These are phyloP conservation scores for Elachura formosa DNA, from an alignment of 2,113 vertebrate genomes.

Conservation along the genomic window DNA sequence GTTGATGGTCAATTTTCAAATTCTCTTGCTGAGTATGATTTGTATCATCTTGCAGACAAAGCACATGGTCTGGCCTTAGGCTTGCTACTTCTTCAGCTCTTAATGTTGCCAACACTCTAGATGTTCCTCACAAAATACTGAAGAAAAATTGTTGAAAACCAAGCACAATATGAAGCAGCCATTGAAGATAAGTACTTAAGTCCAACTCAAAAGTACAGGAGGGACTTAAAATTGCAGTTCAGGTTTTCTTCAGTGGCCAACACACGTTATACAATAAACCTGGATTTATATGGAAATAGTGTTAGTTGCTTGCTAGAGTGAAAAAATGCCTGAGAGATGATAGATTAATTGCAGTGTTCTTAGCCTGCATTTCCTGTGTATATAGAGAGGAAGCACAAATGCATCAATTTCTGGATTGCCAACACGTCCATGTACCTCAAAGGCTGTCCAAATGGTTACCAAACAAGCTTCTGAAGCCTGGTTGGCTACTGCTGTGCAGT, in stretches of 20 bases:
- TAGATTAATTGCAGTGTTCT: neutral
- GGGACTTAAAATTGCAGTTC: neutral
- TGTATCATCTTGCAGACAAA: fast-evolving
- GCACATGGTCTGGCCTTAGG: neutral
- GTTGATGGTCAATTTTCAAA: neutral
- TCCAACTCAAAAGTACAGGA: neutral
- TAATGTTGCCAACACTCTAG: neutral
- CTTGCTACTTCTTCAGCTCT: neutral
- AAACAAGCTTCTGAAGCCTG: neutral
- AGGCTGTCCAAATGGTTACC: neutral
- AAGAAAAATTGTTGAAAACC: neutral
- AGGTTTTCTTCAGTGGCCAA: neutral
- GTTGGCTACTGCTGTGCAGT: neutral
- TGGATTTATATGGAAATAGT: neutral
- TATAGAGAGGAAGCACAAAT: neutral
- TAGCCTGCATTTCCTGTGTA: neutral
- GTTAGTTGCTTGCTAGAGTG: neutral
- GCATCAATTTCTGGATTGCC: neutral
- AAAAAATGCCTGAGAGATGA: neutral
- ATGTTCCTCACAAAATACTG: neutral
- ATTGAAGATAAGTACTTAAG: neutral
- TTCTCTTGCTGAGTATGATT: neutral
- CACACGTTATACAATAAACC: neutral
- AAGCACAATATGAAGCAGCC: neutral
- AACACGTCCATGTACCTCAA: neutral